Evolutionary conservation across 1,140 invertebrate species (phyloP).

Genomic region (Drosophila persimilis): DNA sequence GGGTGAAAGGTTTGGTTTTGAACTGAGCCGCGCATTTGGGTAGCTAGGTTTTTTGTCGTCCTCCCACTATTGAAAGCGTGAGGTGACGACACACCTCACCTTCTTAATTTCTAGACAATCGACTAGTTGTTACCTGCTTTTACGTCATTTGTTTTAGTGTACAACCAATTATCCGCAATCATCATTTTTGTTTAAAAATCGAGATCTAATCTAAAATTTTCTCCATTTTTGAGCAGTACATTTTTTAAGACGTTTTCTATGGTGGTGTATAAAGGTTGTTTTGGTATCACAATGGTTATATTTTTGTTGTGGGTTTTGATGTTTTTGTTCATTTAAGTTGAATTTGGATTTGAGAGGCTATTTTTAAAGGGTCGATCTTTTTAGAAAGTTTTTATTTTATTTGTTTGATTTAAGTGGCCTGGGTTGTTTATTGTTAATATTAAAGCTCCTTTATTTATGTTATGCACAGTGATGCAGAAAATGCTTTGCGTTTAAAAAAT

Average conservation of each 20-base stretch:
- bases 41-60: conserved; percentile 2
- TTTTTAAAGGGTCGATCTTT: conserved; percentile 16
- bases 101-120: too few relatives aligned
- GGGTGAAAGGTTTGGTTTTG: conserved; percentile 7
- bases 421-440: conserved; percentile 47
- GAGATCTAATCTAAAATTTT: conserved; percentile 71
- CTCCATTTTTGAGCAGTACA: conserved; percentile 54
- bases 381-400: conserved; percentile 28
- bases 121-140: background rate
- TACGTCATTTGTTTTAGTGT: conserved; percentile 61
- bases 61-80: background rate
- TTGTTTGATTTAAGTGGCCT: conserved; percentile 27
- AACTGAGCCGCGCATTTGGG: conserved; percentile 46
- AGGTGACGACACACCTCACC: too few relatives aligned
- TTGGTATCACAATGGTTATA: conserved; percentile 7
- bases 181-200: conserved; percentile 82
- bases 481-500: background rate
- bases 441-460: conserved; percentile 48
- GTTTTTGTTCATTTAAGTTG: conserved; percentile 21
- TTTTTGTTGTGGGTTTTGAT: conserved; percentile 13
- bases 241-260: conserved; percentile 3
- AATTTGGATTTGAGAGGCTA: conserved; percentile 26
- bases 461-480: conserved; percentile 48
- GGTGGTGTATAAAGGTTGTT: background rate
- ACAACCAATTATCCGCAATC: conserved; percentile 83